Evolutionary conservation across 2,888 invertebrate genomes (phyloP).

Genomic region (Coleophora flavipennella): DNA sequence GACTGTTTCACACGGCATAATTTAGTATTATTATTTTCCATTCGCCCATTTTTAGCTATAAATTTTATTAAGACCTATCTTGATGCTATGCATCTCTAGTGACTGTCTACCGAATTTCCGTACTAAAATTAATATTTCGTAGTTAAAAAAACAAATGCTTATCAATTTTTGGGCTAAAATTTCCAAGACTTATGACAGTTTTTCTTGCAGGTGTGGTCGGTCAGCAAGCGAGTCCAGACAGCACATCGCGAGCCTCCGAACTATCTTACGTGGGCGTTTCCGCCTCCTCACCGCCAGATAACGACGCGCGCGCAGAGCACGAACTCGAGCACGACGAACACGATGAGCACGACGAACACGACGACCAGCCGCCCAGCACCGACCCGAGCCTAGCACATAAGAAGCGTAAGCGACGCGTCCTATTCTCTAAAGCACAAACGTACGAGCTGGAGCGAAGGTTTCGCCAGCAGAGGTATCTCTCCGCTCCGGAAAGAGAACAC

Average conservation of each 20-base stretch:
- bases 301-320: constrained; percentile 41
- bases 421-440: constrained; percentile 98
- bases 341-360: constrained; percentile 74
- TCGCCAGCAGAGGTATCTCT: constrained; percentile 95
- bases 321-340: constrained; percentile 54
- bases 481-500: constrained; percentile 98
- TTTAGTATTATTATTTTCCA: too few species aligned
- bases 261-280: constrained; percentile 71
- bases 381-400: constrained; percentile 77
- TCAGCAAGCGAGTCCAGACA: constrained; percentile 87
- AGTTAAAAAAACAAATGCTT: too few species aligned
- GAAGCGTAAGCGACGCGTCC: constrained; percentile 94
- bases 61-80: too few species aligned
- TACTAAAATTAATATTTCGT: too few species aligned
- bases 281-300: constrained; percentile 46
- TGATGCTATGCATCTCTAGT: too few species aligned
- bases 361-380: constrained; percentile 48
- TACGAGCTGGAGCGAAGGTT: constrained; percentile 96
- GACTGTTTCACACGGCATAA: background rate
- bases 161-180: too few species aligned
- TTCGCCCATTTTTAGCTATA: too few species aligned
- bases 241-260: constrained; percentile 89
- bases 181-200: too few species aligned
- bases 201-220: constrained; percentile 64
- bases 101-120: too few species aligned